phyloP scores from a whole-genome alignment of 2,888 invertebrate species.

The Atherix ibis region DNA sequence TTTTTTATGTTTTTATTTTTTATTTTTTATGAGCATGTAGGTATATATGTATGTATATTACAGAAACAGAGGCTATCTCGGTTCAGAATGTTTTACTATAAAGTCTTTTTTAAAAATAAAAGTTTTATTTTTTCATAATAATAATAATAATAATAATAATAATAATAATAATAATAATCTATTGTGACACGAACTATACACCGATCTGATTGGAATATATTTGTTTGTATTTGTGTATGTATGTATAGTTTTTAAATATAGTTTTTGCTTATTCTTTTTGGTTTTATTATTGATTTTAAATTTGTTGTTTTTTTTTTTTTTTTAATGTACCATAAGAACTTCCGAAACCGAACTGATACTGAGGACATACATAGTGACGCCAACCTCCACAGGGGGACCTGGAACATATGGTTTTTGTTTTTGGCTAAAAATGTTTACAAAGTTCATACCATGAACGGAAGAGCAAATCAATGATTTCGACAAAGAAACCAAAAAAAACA shows the following conservation, averaged over 20 bases:
- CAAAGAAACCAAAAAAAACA: neutral
- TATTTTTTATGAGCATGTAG: too few species aligned
- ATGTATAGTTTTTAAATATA: neutral
- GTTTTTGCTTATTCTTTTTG: neutral
- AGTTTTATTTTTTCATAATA: conserved; percentile 2
- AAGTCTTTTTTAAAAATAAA: too few species aligned
- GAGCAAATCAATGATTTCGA: too few species aligned
- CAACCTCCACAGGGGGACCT: conserved; percentile 95
- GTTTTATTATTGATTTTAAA: conserved; percentile 6
- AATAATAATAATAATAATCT: conserved; percentile 1
- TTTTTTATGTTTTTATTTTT: too few species aligned
- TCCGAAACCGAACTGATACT: conserved; percentile 97
- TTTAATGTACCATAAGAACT: conserved; percentile 82
- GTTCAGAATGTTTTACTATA: too few species aligned
- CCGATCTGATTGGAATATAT: too few species aligned
- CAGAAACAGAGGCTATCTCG: too few species aligned
- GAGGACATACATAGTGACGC: conserved; percentile 96
- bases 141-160: conserved; percentile 2
- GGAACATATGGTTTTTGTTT: conserved; percentile 40
- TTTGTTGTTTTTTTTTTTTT: conserved; percentile 5
- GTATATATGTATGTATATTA: too few species aligned
- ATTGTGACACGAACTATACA: too few species aligned
- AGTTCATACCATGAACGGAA: too few species aligned
- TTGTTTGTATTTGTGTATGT: neutral
- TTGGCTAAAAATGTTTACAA: conserved; percentile 8